Base-by-base conservation (phyloP, 2,797 vertebrate species). In the Podarcis lilfordi region DNA sequence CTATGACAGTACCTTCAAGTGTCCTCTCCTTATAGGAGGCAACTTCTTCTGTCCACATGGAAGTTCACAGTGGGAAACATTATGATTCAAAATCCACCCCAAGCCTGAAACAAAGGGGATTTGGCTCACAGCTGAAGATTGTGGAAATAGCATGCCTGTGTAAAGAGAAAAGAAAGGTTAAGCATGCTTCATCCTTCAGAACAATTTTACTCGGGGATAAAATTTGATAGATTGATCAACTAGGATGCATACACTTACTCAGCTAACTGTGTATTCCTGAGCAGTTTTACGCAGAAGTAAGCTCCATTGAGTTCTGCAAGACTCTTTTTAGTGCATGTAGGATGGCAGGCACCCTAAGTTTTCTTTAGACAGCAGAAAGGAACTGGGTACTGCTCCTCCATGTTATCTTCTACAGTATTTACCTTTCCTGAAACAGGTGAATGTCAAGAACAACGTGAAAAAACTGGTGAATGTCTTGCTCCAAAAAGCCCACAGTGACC, bases 391-490 rank as follows among this genome's bases (percentile, higher is more conserved):
- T 5, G 9, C 29, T 72, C 50, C 13, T 3, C 25, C 29, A 32
- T 32, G 15, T 87, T 43, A 23, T 43, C 9, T 37, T n/a, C 59
- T 72, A 55, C 50, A 55, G 50, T 55, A 69, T 82, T 91, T 80
- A 1, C n/a, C 85, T 84, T 82, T 82, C 61, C 19, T 61, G 83
- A 55, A 90, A 75, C 93, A 98, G 97, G 96, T 97, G 74, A 90
- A 81, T 0, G 35, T 95, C 85, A 96, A 84, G 66, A 95, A 89
- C 86, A 96, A 95, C 0, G 80, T 97, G 66, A 95, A 97, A 0
- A 94, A 96, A 0, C 95, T 97, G 0, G 96, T 97, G 27, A 95
- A 93, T 6, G 96, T 95, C 68, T 94, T 98, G 88, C 94, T 98
- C 5, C 95, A 95, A 81, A 93, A 96, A 83, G 95, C 96, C 80